These are phyloP conservation scores for Stenolophus ochropezus DNA, from an alignment of 2,888 invertebrate species.

Conservation along the genomic window DNA sequence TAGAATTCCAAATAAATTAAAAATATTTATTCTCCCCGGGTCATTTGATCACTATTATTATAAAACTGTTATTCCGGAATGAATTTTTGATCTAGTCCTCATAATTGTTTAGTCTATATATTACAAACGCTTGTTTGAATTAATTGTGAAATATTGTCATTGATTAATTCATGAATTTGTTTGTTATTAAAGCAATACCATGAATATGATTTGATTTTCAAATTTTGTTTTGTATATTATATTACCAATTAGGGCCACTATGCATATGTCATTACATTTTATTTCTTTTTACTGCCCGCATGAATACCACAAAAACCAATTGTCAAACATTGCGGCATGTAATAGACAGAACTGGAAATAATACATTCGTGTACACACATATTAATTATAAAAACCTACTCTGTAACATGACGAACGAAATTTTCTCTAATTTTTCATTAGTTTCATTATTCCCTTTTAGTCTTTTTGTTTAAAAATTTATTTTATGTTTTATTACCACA, in stretches of 20 bases:
- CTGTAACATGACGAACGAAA: background rate
- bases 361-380: background rate
- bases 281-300: background rate
- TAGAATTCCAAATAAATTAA: constrained; percentile 21
- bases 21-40: background rate
- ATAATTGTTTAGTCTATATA: background rate
- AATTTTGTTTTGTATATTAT: constrained; percentile 3
- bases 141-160: constrained; percentile 6
- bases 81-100: background rate
- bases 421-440: no score
- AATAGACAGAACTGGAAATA: background rate
- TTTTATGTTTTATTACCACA: no score
- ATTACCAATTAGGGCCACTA: background rate
- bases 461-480: no score
- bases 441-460: no score
- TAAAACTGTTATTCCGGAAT: background rate
- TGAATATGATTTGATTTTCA: background rate
- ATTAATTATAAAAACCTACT: background rate
- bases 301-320: background rate
- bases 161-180: constrained; percentile 25
- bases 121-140: background rate
- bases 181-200: background rate
- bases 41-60: background rate
- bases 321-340: background rate
- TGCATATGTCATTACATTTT: background rate